Percentiles rank a stretch among this genome's conserved stretches.
phyloP scores from a whole-genome alignment of 92 coral and sea anemone genomes.

The Bergia sp. region DNA sequence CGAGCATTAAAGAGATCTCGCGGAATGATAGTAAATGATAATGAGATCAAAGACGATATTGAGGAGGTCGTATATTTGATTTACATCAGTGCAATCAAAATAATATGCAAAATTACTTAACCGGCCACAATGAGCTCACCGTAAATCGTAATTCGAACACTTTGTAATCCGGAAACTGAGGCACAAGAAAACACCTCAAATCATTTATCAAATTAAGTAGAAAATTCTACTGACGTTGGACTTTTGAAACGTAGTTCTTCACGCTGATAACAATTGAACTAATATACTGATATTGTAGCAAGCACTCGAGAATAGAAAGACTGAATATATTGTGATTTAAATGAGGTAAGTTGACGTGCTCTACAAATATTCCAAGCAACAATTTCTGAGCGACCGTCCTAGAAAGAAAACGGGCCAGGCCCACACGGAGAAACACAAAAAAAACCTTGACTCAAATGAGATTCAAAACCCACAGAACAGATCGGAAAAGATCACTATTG shows the following conservation, averaged over 20 bases:
- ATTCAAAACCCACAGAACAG: no score
- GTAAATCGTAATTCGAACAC: neutral
- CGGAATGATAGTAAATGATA: neutral
- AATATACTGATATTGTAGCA: no score
- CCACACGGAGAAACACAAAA: no score
- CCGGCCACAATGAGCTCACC: slow-evolving; percentile 16
- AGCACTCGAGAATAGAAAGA: neutral
- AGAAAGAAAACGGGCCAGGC: no score
- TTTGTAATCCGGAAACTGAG: slow-evolving; percentile 11
- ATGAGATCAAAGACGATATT: neutral
- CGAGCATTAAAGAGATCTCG: neutral
- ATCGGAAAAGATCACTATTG: no score
- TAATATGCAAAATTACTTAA: neutral
- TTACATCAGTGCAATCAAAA: neutral
- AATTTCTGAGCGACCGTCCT: no score
- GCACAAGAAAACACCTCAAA: neutral
- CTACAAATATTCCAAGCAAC: no score
- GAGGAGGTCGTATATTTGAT: neutral
- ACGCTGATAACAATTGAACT: neutral
- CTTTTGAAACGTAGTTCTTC: neutral
- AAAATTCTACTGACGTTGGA: neutral
- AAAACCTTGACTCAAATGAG: no score
- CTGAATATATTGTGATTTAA: neutral
- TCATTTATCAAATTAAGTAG: neutral
- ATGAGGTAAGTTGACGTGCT: no score